Conservation (phyloP, 2,797 vertebrate genomes). For the Eidolon dupreanum region DNA sequence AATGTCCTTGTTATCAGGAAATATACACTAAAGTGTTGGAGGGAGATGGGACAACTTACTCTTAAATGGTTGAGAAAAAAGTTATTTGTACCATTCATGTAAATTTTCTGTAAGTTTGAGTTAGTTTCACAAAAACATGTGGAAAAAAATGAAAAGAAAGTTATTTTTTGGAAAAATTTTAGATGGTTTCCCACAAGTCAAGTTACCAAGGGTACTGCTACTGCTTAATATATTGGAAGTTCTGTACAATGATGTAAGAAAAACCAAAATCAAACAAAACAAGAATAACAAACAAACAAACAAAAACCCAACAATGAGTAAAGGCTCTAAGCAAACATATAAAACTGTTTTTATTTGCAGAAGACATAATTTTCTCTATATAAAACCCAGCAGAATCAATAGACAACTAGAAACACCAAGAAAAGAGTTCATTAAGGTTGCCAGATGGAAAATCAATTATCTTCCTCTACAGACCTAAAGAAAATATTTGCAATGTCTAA, state of each 20-base stretch:
- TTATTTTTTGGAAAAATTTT: neutral
- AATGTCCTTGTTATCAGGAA: neutral
- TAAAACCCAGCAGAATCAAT: slow-evolving; percentile 33
- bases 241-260: neutral
- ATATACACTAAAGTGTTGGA: neutral
- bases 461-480: slow-evolving; percentile 19
- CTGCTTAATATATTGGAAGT: neutral
- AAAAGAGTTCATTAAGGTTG: slow-evolving; percentile 31
- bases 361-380: slow-evolving; percentile 13
- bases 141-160: neutral
- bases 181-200: neutral
- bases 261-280: neutral
- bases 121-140: neutral
- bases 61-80: neutral
- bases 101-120: slow-evolving; percentile 7
- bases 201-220: neutral
- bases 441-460: slow-evolving; percentile 44
- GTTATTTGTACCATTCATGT: neutral
- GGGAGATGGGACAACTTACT: neutral
- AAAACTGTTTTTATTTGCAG: neutral
- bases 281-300: neutral
- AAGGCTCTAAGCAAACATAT: neutral
- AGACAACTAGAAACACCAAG: neutral
- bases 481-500: slow-evolving; percentile 49
- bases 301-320: neutral